Evolutionary conservation across 2,797 vertebrate genomes (phyloP), one percentile per base, ranked within the genome.

Genomic region (Setipinna tenuifilis): DNA sequence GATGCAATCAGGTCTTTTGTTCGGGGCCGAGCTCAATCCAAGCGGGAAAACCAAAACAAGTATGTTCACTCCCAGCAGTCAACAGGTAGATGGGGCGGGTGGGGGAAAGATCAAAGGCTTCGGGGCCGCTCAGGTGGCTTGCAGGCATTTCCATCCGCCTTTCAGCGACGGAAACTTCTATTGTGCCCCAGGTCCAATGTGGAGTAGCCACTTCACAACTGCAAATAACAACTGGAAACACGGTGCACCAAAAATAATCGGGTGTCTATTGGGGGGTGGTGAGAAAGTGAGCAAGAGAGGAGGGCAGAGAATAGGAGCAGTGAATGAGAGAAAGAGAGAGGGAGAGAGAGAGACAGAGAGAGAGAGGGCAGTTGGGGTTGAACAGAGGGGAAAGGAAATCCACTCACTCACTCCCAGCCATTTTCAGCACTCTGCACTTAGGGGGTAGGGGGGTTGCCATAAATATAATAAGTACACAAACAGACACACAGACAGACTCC

Each of bases 151-250:
- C 83, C 82, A 57, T 81, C 90, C 84, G 86, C 85, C 89, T 78
- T 83, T 14, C 7, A 90, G 86, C 90, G 92, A 91, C 83, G 86
- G 86, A 90, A 90, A 88, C 87, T 68, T 89, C 59, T 89, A 88
- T 88, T 88, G 85, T 57, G 83, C 59, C 86, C 85, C 86, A 87
- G 31, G 89, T 90, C 86, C 91, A 90, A 93, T 41, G 93, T 89
- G 89, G 88, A 94, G 90, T 88, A 58, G 0, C 87, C 86, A 90
- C 46, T 91, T 91, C 82, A 21, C 87, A 89, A 90, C 91, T 89
- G 86, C 89, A 90, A 93, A 90, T 83, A 88, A 85, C 86, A 90
- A 84, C 88, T 91, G 94, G 94, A 94, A 96, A 95, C 94, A 96
- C 92, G 91, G 85, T 6, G 83, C 91, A 90, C 85, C 58, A 88